Evolutionary conservation across 2,888 invertebrate species (phyloP), one percentile per base, ranked within the genome.

Genomic region (Argyresthia albistria): DNA sequence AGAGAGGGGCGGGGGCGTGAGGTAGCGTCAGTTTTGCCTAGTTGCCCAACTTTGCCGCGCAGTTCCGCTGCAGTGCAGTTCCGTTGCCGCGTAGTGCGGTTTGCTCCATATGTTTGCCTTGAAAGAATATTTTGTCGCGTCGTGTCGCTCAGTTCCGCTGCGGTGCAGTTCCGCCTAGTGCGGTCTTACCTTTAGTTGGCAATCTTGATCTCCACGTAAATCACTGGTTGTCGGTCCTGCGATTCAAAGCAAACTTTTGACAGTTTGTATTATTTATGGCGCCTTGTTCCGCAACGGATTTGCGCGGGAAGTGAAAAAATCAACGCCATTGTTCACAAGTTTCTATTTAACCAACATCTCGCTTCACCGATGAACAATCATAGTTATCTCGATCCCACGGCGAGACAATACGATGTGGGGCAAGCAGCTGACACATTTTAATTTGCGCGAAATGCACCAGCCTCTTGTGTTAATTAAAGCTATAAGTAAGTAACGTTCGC

Each of bases 391-490:
- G 69, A 69, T 84, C 84, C 70, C 86, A 84, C 86, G 82, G 62
- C 63, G 50, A 60, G 65, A 86, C 86, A 86, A 86, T 86, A 65
- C 76, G 67, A 83, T 80, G 83, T 86, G 78, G 84, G 78, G 76
- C 81, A 82, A 76, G 75, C 75, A 76, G 73, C 80, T 83, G 84
- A 82, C 84, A 87, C 82, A 79, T 83, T 83, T 86, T 72, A 76
- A 78, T 83, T 80, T 77, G 73, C 71, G 70, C 74, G 71, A 77
- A 80, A 73, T 64, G 68, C 51, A 72, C 65, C 60, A 65, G 60
- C 58, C 59, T 62, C 61, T 60, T 61, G 64, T 66, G 67, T 53
- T 59, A 55, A 55, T 64, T 73, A 69, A 65, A 69, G 68, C 69
- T 39, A 45, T 52, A 52, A 49, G 45, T 52, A 52, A 49, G 50